Base-by-base conservation (phyloP, 2,888 invertebrate genomes). In the Camponotus fellah region DNA sequence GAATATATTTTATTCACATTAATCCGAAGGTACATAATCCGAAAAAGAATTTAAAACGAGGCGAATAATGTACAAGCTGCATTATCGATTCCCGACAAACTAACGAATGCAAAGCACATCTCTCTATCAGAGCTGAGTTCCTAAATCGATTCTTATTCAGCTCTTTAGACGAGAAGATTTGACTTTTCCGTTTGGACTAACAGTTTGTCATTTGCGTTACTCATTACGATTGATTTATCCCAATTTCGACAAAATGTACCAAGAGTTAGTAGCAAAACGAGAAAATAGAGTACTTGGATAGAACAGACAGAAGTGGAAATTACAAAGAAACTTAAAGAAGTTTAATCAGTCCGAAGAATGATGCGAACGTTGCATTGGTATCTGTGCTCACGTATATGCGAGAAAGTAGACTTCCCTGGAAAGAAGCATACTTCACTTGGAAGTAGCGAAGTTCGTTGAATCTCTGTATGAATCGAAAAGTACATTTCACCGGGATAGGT, bases 261-360 rank as follows among this genome's bases (percentile, higher is more conserved):
- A 32, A 26, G 40, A 60, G 21, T 71, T 58, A 21, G 58, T 12
- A 46, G 21, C 79, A 32, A 60, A 60, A 60, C 17, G 79, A 62
- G 26, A 60, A 80, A 46, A 80, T 43, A 32, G 60, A 46, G 34
- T 32, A 26, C n/a, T 60, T 26, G 34, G 32, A 12, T 10, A 58
- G 34, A 46, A 62, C 46, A 12, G 34, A 26, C 72, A 46, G 46
- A 80, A 71, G 72, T 80, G 72, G 81, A 66, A 80, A 71, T 76
- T 60, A 79, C 84, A 53, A 68, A 79, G 77, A 82, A 62, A 85
- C 43, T 74, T 76, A 62, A 69, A 68, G 65, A 62, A 60, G 81
- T 49, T 89, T 89, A 87, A 89, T 89, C 83, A 81, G 56, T 17
- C 68, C 68, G 64, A 68, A 72, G 21, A 77, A 85, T 68, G 74